These are phyloP conservation scores for Lutjanus argentimaculatus DNA, from an alignment of 2,797 vertebrate genomes.

Conservation along the genomic window DNA sequence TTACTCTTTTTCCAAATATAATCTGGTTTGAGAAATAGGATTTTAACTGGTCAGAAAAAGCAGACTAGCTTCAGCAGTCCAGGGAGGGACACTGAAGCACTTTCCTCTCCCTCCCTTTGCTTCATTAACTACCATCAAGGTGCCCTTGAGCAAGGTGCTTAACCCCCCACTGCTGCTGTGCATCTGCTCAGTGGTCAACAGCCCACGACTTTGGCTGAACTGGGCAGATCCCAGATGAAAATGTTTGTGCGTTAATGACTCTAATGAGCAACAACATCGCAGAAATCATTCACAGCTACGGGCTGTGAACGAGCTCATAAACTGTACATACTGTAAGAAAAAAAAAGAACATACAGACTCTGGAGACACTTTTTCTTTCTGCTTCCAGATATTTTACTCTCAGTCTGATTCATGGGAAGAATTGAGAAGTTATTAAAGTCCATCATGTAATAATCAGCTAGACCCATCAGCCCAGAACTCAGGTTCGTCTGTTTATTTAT, in stretches of 20 bases:
- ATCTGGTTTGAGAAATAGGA: not conserved
- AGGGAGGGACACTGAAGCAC: not conserved
- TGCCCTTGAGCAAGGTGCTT: conserved; percentile 70
- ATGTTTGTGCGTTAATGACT: conserved; percentile 17
- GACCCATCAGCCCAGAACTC: not conserved
- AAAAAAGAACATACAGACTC: not conserved
- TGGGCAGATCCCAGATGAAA: conserved; percentile 22
- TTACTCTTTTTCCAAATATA: too few relatives aligned
- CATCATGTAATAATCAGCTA: not conserved
- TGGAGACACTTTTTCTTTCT: not conserved
- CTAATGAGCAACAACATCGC: conserved; percentile 39
- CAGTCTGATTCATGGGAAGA: not conserved
- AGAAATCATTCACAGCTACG: not conserved
- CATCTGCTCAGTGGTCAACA: conserved; percentile 64
- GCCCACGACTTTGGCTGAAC: conserved; percentile 36
- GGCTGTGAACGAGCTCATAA: not conserved
- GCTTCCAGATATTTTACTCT: not conserved
- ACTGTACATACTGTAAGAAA: not conserved
- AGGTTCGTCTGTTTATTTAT: not conserved
- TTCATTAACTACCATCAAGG: conserved; percentile 53
- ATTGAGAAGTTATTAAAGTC: not conserved
- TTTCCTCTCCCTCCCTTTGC: not conserved
- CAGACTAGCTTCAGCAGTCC: not conserved
- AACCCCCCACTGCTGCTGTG: conserved; percentile 44
- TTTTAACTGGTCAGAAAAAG: not conserved